Base-by-base conservation (phyloP, 2,797 vertebrate species). In the Potorous gilbertii region DNA sequence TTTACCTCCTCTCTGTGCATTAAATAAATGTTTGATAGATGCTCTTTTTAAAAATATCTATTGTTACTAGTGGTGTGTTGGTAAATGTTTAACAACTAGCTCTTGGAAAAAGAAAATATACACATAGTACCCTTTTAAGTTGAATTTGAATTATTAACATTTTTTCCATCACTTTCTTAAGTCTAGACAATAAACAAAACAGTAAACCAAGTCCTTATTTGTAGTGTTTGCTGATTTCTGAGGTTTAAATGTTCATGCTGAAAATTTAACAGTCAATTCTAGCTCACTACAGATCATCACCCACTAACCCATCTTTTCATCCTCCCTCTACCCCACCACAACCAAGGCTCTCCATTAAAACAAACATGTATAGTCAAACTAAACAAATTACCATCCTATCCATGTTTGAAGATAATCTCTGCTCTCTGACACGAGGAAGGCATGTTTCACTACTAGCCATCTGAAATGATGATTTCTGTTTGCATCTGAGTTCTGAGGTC, bases 261-360 rank as follows among this genome's bases (percentile, higher is more conserved):
- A 46, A 81, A 46, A 81, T 46, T 81, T 27, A 46, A 81, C 21
- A 3, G 24, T 81, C 21, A 24, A 3, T 9, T 81, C 74, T 81
- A 46, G 74, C 40, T 46, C 74, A 81, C 40, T 40, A 21, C 21
- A 81, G 40, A 81, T 46, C 34, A n/a, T n/a, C 34, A 74, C 40
- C n/a, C 31, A 11, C 8, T 46, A 46, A 46, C 9, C 9, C 40
- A 81, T 81, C 18, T 81, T 81, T 46, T 81, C 21, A 46, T 81
- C 9, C 74, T 11, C 24, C 74, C 40, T 21, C 2, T 4, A 11
- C 6, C 9, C 1, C 8, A 3, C 6, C 9, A 1, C 8, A 46
- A 40, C n/a, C 5, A 21, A 40, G 46, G 21, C 40, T 4, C 40
- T 81, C 40, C 74, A 21, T 81, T 81, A 46, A 40, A 81, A 46